Evolutionary conservation across 2,113 vertebrate genomes (phyloP).

Genomic region (Gallinago media): DNA sequence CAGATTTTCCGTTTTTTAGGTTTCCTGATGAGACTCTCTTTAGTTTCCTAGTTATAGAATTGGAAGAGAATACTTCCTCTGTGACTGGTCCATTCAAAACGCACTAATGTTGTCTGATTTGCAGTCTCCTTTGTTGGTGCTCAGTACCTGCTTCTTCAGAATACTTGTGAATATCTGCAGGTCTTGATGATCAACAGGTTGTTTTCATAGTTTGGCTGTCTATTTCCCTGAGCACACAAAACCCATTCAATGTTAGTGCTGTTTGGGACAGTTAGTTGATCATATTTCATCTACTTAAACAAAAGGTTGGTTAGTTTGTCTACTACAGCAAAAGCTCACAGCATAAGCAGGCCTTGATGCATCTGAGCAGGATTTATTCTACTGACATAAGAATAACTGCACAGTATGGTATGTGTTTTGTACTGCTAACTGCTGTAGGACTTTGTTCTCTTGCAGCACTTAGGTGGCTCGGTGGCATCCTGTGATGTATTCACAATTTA

Average conservation of each 20-base stretch:
- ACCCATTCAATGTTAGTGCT: not conserved
- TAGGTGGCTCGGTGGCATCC: not conserved
- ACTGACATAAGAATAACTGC: not conserved
- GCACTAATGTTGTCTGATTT: not conserved
- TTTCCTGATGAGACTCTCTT: not conserved
- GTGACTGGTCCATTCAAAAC: not conserved
- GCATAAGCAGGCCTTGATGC: not conserved
- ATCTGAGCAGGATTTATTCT: not conserved
- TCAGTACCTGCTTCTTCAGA: not conserved
- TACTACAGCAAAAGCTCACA: not conserved
- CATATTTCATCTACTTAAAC: not conserved
- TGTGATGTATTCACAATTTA: not conserved
- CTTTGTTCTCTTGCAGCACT: not conserved
- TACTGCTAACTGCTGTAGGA: not conserved
- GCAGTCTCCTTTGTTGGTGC: not conserved
- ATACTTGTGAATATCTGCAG: not conserved
- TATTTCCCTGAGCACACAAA: not conserved
- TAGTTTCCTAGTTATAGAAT: not conserved
- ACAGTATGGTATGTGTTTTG: fast-evolving
- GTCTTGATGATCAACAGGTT: not conserved
- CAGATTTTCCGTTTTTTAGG: not conserved
- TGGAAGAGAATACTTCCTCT: not conserved
- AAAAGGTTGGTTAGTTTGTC: not conserved
- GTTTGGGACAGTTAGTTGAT: not conserved
- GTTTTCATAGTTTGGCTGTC: not conserved